phyloP scores from a whole-genome alignment of 2,888 invertebrate genomes.

The Cylindroiulus punctatus region DNA sequence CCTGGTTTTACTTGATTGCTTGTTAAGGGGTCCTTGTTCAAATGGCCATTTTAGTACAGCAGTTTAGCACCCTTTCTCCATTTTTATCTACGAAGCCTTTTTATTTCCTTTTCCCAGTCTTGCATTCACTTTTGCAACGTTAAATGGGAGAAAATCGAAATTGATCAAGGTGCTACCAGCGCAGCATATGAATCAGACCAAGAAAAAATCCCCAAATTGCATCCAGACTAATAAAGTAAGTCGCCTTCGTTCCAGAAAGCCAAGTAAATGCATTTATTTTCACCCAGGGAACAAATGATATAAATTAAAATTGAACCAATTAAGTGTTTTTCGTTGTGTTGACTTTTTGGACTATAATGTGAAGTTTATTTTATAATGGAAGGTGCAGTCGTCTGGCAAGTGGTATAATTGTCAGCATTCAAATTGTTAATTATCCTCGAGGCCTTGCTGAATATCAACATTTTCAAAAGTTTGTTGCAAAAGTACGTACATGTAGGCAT shows the following conservation, averaged over 20 bases:
- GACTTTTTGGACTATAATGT: neutral
- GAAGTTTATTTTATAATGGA: neutral
- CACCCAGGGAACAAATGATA: conserved; percentile 19
- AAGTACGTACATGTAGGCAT: neutral
- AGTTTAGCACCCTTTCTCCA: conserved; percentile 5
- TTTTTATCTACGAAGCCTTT: neutral
- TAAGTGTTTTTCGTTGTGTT: neutral
- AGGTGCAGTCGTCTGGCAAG: neutral
- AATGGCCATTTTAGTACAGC: neutral
- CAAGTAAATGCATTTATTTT: neutral
- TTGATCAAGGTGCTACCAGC: conserved; percentile 38
- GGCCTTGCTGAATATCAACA: neutral
- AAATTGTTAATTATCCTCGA: neutral
- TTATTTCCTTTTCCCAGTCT: neutral
- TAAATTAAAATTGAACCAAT: neutral
- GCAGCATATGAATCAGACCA: neutral
- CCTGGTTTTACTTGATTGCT: conserved; percentile 31
- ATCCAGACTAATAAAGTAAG: neutral
- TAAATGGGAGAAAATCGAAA: conserved; percentile 42
- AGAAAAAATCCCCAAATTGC: neutral
- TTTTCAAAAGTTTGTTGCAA: neutral
- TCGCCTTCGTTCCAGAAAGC: neutral
- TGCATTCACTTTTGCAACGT: conserved; percentile 23
- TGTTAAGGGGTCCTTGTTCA: conserved; percentile 37
- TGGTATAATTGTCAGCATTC: neutral